Percentiles rank a stretch among this genome's conserved stretches.
These are phyloP conservation scores for Hydropotes inermis DNA, from an alignment of 2,113 vertebrate genomes.

Conservation along the genomic window DNA sequence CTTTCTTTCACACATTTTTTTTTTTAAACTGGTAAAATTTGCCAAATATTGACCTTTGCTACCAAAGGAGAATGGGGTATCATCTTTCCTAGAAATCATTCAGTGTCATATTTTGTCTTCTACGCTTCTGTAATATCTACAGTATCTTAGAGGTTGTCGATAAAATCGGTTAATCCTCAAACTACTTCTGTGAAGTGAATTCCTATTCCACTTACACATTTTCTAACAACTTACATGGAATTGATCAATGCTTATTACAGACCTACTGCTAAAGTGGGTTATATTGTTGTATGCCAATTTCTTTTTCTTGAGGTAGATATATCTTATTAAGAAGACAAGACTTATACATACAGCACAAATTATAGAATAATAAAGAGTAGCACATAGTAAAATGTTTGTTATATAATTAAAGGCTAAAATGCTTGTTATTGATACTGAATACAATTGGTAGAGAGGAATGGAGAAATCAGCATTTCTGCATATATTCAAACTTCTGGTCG, in stretches of 20 bases:
- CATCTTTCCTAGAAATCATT: background rate
- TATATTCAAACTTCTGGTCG: background rate
- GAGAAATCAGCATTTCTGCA: background rate
- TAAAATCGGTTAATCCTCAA: background rate
- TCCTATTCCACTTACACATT: background rate
- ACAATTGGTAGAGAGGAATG: background rate
- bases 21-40: background rate
- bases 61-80: background rate
- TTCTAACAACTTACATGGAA: background rate
- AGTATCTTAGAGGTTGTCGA: background rate
- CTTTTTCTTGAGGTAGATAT: background rate
- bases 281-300: background rate
- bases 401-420: background rate
- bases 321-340: background rate
- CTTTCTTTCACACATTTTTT: background rate
- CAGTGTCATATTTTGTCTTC: too few species aligned
- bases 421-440: background rate
- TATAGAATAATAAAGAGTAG: background rate
- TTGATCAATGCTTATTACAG: background rate
- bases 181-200: background rate
- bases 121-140: background rate
- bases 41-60: background rate
- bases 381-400: background rate
- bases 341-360: background rate
- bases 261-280: background rate